Conservation (phyloP, 2,888 invertebrate species). For the Drosophila diplacantha region DNA sequence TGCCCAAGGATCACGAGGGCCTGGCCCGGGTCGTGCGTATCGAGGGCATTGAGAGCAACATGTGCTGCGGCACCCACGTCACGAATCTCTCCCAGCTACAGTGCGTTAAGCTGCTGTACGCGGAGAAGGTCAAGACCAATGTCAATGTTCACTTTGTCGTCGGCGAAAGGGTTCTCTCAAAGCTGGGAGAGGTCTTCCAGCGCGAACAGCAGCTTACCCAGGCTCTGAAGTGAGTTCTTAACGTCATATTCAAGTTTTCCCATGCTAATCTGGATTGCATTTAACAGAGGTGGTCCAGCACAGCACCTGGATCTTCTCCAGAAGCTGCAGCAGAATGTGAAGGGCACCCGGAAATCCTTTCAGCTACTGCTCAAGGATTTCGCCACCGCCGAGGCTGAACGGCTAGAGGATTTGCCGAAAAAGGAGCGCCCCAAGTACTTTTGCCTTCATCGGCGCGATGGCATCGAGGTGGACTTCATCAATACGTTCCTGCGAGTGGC, state of each 20-base stretch:
- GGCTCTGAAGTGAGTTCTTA: conserved; percentile 83
- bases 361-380: conserved; percentile 84
- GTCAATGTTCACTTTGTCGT: conserved; percentile 84
- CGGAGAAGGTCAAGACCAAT: conserved; percentile 86
- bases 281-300: conserved; percentile 82
- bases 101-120: conserved; percentile 82
- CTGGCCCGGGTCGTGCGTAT: conserved; percentile 88
- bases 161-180: conserved; percentile 83
- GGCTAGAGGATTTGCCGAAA: conserved; percentile 79
- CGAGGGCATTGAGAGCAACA: conserved; percentile 86
- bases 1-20: conserved; percentile 89
- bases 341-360: conserved; percentile 82
- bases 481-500: conserved; percentile 83
- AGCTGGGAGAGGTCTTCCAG: conserved; percentile 81
- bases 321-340: conserved; percentile 85
- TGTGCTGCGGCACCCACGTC: conserved; percentile 94
- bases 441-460: conserved; percentile 84
- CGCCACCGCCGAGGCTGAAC: conserved; percentile 83
- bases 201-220: conserved; percentile 84
- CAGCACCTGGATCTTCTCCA: conserved; percentile 85
- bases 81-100: conserved; percentile 84
- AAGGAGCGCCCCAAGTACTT: conserved; percentile 80
- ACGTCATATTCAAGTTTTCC: too few relatives aligned
- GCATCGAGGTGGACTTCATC: conserved; percentile 86
- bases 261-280: not conserved